Evolutionary conservation across 2,888 invertebrate genomes (phyloP).

Genomic region (Stegophylla sp.): DNA sequence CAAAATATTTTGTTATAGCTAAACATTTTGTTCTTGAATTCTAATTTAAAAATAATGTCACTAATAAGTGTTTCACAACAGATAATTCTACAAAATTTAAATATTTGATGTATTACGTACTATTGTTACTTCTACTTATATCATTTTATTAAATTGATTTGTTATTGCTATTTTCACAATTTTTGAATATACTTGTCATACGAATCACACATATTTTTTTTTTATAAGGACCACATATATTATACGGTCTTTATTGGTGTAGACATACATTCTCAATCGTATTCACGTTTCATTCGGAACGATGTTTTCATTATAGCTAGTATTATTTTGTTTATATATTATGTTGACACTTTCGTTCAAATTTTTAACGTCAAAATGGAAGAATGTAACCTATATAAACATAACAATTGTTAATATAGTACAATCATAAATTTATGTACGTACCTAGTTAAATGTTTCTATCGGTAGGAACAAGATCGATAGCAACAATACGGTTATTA

Average conservation of each 20-base stretch:
- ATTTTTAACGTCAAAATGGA: constrained; percentile 33
- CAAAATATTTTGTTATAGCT: too few relatives aligned
- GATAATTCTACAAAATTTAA: neutral
- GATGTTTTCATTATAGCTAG: constrained; percentile 21
- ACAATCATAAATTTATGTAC: constrained; percentile 18
- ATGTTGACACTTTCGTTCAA: constrained; percentile 44
- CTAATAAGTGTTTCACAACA: neutral
- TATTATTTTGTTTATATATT: constrained; percentile 39
- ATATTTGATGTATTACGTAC: neutral
- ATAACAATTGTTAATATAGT: constrained; percentile 26
- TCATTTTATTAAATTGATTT: constrained; percentile 29
- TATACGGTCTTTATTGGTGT: constrained; percentile 30
- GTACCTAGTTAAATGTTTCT: constrained; percentile 9
- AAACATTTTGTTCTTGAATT: too few relatives aligned
- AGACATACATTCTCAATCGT: constrained; percentile 32
- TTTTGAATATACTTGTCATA: constrained; percentile 17
- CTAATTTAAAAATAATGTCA: too few relatives aligned
- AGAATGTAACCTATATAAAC: constrained; percentile 42
- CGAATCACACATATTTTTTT: constrained; percentile 5
- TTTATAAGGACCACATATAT: neutral
- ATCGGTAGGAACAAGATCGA: neutral
- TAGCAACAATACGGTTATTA: constrained; percentile 21
- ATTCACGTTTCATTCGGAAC: constrained; percentile 38
- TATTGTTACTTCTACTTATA: constrained; percentile 36
- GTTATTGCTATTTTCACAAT: constrained; percentile 32